Evolutionary conservation across 2,888 invertebrate species (phyloP).

Genomic region (Apodemia duryi): DNA sequence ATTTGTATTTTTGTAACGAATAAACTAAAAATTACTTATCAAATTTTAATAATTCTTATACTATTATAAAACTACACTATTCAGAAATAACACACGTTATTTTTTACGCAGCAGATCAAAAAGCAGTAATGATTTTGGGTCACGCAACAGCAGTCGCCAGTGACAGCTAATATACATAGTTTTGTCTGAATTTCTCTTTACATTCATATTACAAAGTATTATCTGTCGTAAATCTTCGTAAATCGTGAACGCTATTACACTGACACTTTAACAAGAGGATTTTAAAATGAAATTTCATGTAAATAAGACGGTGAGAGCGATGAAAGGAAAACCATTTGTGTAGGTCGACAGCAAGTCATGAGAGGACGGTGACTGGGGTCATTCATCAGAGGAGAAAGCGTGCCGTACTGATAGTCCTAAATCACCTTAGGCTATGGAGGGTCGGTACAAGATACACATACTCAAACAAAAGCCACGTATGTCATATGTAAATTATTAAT

Average conservation of each 20-base stretch:
- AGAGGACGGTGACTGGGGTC: constrained; percentile 44
- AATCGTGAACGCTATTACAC: constrained; percentile 36
- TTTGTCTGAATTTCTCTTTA: background rate
- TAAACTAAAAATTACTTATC: no score
- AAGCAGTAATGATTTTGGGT: no score
- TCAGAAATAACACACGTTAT: no score
- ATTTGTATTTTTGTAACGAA: no score
- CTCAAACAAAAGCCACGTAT: constrained; percentile 48
- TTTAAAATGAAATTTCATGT: constrained; percentile 53
- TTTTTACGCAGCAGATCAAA: no score
- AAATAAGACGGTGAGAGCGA: constrained; percentile 56
- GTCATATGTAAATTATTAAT: constrained; percentile 13
- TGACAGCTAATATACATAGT: background rate
- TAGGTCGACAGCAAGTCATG: constrained; percentile 42
- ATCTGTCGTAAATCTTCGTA: constrained; percentile 39
- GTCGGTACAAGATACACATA: constrained; percentile 41
- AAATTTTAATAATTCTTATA: no score
- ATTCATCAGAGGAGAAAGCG: constrained; percentile 67
- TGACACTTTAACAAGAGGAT: constrained; percentile 56
- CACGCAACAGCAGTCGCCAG: constrained; percentile 39
- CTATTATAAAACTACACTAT: no score
- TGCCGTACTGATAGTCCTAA: constrained; percentile 56
- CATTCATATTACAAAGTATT: constrained; percentile 21
- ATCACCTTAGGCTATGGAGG: constrained; percentile 51
- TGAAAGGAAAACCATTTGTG: constrained; percentile 66